Evolutionary conservation across 2,797 vertebrate species (phyloP).

Genomic region (Sebastes hopkinsi): DNA sequence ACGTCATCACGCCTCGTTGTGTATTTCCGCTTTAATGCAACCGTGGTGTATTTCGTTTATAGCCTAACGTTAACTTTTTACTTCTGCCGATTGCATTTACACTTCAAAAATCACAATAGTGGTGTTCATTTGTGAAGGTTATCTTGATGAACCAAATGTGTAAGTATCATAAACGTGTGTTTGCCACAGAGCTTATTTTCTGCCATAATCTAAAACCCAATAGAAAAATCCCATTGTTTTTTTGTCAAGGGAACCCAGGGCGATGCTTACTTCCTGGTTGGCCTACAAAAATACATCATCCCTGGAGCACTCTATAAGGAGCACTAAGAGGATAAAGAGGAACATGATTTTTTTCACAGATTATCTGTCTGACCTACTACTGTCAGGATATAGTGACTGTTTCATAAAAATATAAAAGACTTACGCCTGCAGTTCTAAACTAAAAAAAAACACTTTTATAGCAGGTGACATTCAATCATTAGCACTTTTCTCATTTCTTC

Average conservation of each 20-base stretch:
- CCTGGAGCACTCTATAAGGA: neutral
- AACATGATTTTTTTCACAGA: neutral
- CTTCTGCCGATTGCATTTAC: too few relatives aligned
- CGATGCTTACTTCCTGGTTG: neutral
- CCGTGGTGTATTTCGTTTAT: too few relatives aligned
- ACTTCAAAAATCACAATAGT: too few relatives aligned
- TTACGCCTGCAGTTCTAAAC: slow-evolving; percentile 22
- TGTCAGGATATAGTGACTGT: neutral
- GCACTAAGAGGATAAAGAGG: neutral
- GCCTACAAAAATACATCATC: neutral
- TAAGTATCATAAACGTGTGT: neutral
- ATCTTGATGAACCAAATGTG: too few relatives aligned
- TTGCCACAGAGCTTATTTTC: neutral
- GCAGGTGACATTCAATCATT: slow-evolving; percentile 37
- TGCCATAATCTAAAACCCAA: neutral
- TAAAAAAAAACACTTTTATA: slow-evolving; percentile 16
- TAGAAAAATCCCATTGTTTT: neutral
- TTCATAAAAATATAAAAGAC: neutral
- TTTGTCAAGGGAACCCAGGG: neutral
- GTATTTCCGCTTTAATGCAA: too few relatives aligned
- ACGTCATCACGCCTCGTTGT: too few relatives aligned
- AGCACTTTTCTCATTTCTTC: slow-evolving; percentile 19
- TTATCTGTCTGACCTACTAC: neutral
- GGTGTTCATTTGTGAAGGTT: too few relatives aligned
- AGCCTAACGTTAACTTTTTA: too few relatives aligned